These are phyloP conservation scores for Hydriomena furcata DNA, from an alignment of 2,888 invertebrate genomes.

Conservation along the genomic window DNA sequence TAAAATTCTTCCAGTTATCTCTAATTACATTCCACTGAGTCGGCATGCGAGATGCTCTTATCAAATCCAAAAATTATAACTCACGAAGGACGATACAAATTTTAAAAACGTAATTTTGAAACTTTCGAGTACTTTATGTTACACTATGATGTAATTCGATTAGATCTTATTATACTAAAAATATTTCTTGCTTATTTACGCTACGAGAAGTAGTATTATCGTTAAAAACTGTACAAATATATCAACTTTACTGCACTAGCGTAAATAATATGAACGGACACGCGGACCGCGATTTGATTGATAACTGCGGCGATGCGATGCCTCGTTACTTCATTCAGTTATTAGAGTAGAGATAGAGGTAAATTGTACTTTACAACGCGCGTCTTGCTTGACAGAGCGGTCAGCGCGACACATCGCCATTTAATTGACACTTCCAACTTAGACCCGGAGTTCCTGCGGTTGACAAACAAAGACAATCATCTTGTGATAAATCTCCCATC, in stretches of 20 bases:
- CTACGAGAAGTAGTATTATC: constrained; percentile 77
- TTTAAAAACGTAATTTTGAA: constrained; percentile 66
- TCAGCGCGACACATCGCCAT: constrained; percentile 38
- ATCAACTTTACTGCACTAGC: constrained; percentile 65
- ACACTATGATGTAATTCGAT: constrained; percentile 82
- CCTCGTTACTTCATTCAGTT: too few relatives aligned
- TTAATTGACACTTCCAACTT: constrained; percentile 24
- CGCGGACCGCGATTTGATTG: constrained; percentile 6
- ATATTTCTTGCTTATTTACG: constrained; percentile 77
- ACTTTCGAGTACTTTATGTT: constrained; percentile 72
- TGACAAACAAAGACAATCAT: neutral
- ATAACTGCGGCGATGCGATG: constrained; percentile 17
- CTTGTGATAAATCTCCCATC: neutral
- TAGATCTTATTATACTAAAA: constrained; percentile 81
- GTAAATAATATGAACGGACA: constrained; percentile 54
- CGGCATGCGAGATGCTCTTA: constrained; percentile 66
- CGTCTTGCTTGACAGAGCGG: constrained; percentile 9
- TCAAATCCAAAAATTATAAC: constrained; percentile 56
- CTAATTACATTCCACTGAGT: constrained; percentile 78
- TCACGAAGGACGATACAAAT: constrained; percentile 68
- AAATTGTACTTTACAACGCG: constrained; percentile 66
- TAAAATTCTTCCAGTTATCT: constrained; percentile 80
- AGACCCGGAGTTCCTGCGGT: neutral
- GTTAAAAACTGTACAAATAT: constrained; percentile 82
- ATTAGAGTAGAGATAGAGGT: constrained; percentile 56